Base-by-base conservation (phyloP, 1,140 invertebrate species). In the Sycophila sp. region DNA sequence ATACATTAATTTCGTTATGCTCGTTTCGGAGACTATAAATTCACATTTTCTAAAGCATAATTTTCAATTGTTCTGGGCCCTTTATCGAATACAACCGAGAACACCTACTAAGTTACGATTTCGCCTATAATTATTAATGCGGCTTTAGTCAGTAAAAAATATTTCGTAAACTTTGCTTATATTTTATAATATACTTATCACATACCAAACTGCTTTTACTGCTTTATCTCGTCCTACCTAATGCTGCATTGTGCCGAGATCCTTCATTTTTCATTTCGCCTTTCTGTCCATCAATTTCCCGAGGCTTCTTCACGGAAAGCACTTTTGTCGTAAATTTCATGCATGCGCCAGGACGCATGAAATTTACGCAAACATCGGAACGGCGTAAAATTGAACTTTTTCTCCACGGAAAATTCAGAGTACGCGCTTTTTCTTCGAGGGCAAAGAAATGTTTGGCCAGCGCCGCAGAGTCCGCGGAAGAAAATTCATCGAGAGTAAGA, bases 141-240 rank as follows among this genome's bases (percentile, higher is more conserved):
- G 17, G 60, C 28, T 58, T 53, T 47, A 62, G 24, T 69, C 24
- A 22, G 47, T 69, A 64, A 63, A 73, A 73, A 73, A 73, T 68
- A 72, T 66, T 64, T 49, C 64, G 36, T 69, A 42, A 58, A 69
- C 42, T 55, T 72, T 72, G 15, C 32, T 56, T 68, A 58, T 49
- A 51, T 67, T 62, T 59, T 64, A n/a, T 36, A 69, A 62, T 30
- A 13, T 40, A 65, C 53, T 66, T 69, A 73, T 73, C 66, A 73
- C 72, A 73, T 66, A 68, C 32, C 49, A 64, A 65, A 73, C 42
- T 58, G 42, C 36, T 62, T 30, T 68, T 59, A 73, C 42, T 58
- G 42, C 36, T 62, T 30, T 68, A 59, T 62, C 55, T 47, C 55
- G 19, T 13, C 47, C 15, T 60, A 51, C 19, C 32, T 62, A 62